Percentiles rank a stretch among this genome's conserved stretches.
phyloP scores from a whole-genome alignment of 2,113 vertebrate species.

The Rhinoderma darwinii region DNA sequence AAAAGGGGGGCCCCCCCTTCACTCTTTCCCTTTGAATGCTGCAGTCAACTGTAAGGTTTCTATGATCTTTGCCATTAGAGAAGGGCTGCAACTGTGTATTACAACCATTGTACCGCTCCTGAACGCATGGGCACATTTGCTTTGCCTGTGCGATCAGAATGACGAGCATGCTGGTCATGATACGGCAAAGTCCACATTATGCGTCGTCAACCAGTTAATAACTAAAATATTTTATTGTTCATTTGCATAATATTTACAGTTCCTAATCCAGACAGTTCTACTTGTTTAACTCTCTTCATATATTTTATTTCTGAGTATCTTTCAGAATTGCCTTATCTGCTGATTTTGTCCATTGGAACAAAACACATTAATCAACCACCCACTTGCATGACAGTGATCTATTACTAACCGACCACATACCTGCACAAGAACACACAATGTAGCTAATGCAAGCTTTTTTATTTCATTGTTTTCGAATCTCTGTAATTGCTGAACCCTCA shows the following conservation, averaged over 20 bases:
- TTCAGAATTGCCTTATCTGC: conserved; percentile 19
- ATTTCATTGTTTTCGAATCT: neutral
- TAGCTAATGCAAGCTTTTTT: conserved; percentile 18
- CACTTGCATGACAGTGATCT: conserved; percentile 43
- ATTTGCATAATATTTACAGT: neutral
- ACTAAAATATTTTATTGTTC: neutral
- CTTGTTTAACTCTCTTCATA: neutral
- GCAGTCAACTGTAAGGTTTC: too few relatives aligned
- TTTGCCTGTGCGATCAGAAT: too few relatives aligned
- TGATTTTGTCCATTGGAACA: conserved; percentile 32
- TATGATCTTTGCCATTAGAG: too few relatives aligned
- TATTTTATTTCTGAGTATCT: neutral
- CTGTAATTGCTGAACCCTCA: neutral
- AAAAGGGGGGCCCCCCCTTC: too few relatives aligned
- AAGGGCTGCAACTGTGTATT: too few relatives aligned
- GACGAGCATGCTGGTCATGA: too few relatives aligned
- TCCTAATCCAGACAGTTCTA: neutral
- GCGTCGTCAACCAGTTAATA: too few relatives aligned
- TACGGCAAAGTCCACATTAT: too few relatives aligned
- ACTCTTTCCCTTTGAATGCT: too few relatives aligned
- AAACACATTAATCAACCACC: conserved; percentile 52
- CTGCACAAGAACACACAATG: conserved; percentile 20
- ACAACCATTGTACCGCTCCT: too few relatives aligned
- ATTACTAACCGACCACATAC: conserved; percentile 38
- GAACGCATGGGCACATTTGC: too few relatives aligned